Evolutionary conservation across 2,888 invertebrate genomes (phyloP), one percentile per base, ranked within the genome.

Genomic region (Stenodera caucasica): DNA sequence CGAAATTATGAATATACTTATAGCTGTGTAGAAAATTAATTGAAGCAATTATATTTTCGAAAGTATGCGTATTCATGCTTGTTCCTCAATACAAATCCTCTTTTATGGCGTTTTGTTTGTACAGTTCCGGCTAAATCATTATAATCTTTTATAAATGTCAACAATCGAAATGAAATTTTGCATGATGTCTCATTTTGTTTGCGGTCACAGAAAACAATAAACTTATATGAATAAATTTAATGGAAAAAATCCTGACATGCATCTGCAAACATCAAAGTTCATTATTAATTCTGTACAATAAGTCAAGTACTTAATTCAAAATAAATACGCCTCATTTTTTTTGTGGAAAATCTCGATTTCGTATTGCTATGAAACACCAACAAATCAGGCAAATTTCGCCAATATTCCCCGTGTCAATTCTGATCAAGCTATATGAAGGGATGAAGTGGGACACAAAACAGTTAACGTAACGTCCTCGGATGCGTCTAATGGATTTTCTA

Each of bases 401-500:
- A 57, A 63, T 63, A 57, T 63, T 49, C 21, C 15, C 35, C 53
- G 58, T 57, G 35, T 55, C 55, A 57, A 55, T 57, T 55, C 63
- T 61, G 26, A 63, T 52, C 55, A 53, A 53, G 54, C 45, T 23
- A 12, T 45, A 26, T n/a, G n/a, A 26, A 52, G 37, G 40, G 52
- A 57, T 57, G 15, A 57, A 57, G 30, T 18, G 40, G 26, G 60
- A 52, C 8, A 50, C 50, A 56, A 56, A 56, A 45, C 37, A 23
- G 40, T 49, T 53, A 11, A 57, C 49, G 14, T 57, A 57, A 32
- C 66, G 71, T 73, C 75, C 75, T 78, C 74, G 71, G 76, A 76
- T 77, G 75, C 73, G 72, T 75, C 77, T 79, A 79, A 79, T 79
- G 79, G 79, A 79, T 78, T 79, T 79, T 77, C 79, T 77, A 72